Conservation (phyloP, 2,888 invertebrate genomes). For the Pyrocoelia pectoralis region DNA sequence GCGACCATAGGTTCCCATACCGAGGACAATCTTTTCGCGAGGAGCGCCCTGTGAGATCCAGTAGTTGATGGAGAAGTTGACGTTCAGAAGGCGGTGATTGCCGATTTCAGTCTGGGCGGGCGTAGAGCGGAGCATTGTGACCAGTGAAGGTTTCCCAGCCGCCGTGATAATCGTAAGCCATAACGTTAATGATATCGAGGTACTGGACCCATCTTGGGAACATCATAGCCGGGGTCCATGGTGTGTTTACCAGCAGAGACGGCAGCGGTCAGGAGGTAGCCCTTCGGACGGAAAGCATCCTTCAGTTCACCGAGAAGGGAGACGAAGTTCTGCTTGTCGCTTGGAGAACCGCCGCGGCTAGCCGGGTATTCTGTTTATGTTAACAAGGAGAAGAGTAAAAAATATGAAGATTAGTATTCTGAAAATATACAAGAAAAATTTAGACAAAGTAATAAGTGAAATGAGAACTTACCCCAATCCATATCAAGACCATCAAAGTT, state of each 20-base stretch:
- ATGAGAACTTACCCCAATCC: no score
- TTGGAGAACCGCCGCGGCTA: constrained; percentile 56
- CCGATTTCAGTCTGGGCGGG: neutral
- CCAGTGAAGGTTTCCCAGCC: neutral
- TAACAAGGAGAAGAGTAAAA: no score
- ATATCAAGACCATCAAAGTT: constrained; percentile 64
- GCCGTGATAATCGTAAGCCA: neutral
- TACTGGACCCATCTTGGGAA: neutral
- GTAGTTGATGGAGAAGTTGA: neutral
- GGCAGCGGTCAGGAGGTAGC: constrained; percentile 16
- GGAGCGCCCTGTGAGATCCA: neutral
- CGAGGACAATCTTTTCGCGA: constrained; percentile 38
- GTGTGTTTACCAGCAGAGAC: constrained; percentile 7
- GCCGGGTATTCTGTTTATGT: constrained; percentile 63
- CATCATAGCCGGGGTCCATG: constrained; percentile 1
- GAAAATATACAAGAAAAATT: no score
- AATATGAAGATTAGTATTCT: no score
- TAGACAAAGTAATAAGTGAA: no score
- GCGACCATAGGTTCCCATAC: constrained; percentile 40
- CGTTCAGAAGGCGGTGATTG: neutral
- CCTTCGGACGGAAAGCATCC: neutral
- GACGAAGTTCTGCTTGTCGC: constrained; percentile 47
- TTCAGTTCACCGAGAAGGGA: neutral
- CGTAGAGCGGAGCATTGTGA: neutral
- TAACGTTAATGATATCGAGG: neutral